Percentiles rank a stretch among this genome's conserved stretches.
Evolutionary conservation across 2,888 invertebrate genomes (phyloP).

Genomic region (Mythimna pallens): DNA sequence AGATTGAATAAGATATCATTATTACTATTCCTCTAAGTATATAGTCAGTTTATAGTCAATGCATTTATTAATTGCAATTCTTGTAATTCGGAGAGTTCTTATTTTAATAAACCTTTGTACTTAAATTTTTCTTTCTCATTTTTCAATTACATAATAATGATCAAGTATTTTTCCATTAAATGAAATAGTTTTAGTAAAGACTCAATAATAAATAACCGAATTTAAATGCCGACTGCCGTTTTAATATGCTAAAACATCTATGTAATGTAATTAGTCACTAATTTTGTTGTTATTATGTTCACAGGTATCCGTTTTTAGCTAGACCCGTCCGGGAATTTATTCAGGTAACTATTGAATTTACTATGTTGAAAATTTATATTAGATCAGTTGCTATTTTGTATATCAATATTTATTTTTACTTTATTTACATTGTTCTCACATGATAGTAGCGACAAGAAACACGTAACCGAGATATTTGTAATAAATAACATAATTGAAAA

Average conservation of each 20-base stretch:
- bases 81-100: not conserved
- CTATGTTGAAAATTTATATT: not conserved
- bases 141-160: not conserved
- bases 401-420: too few species aligned
- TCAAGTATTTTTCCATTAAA: not conserved
- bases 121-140: not conserved
- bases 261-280: slow-evolving; percentile 43
- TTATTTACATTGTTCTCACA: too few species aligned
- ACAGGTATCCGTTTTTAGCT: slow-evolving; percentile 87
- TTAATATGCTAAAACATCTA: not conserved
- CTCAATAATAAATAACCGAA: not conserved
- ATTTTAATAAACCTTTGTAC: not conserved
- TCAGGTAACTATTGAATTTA: slow-evolving; percentile 72
- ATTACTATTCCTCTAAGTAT: not conserved
- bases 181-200: not conserved
- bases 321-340: slow-evolving; percentile 67
- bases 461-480: too few species aligned
- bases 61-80: not conserved
- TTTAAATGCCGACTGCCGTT: slow-evolving; percentile 12
- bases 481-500: too few species aligned
- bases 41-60: not conserved
- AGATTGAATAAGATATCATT: not conserved
- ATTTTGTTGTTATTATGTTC: slow-evolving; percentile 75
- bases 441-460: too few species aligned
- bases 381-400: too few species aligned